Evolutionary conservation across 2,888 invertebrate genomes (phyloP), one percentile per base, ranked within the genome.

Genomic region (Andrena dorsata): DNA sequence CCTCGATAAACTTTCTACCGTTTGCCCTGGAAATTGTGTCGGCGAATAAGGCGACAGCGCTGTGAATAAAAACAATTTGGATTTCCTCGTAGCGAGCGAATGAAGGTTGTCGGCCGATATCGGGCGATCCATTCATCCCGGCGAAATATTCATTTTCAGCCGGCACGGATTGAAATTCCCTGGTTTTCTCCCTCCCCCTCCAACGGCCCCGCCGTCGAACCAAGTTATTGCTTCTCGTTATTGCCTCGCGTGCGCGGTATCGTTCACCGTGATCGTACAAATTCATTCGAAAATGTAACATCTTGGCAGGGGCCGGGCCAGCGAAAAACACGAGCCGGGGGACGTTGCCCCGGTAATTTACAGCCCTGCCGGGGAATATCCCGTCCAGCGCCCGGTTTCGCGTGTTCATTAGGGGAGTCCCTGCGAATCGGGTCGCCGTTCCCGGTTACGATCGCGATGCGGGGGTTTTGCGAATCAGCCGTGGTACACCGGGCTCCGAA

Each of bases 1-100:
- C 71, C 49, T 53, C 69, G 82, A 82, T 82, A 82, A 82, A 82
- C 69, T 76, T 76, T 73, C 51, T 53, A 66, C 60, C 68, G 69
- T 58, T 64, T 28, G 20, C n/a, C 28, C 23, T 53, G 69, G 51
- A 70, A 69, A 83, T 76, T 76, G 82, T 76, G 68, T 60, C 51
- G 26, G n/a, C 8, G 16, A 66, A 47, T 61, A 73, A 60, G 41
- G 26, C 20, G 56, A 53, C 58, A 16, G 58, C 35, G 41, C n/a
- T 13, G 28, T 7, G 28, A 23, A 58, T 79, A 58, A 60, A 78
- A 72, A 64, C 56, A 79, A 80, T 51, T 72, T 53, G 47, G 61
- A 68, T 63, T 23, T 56, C 47, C 2, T 41, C 41, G 32, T 47
- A 13, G 23, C 0, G 53, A 23, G 16, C 28, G 56, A 47, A 68